Conservation (phyloP, 2,113 vertebrate genomes). For the Recurvirostra avosetta region DNA sequence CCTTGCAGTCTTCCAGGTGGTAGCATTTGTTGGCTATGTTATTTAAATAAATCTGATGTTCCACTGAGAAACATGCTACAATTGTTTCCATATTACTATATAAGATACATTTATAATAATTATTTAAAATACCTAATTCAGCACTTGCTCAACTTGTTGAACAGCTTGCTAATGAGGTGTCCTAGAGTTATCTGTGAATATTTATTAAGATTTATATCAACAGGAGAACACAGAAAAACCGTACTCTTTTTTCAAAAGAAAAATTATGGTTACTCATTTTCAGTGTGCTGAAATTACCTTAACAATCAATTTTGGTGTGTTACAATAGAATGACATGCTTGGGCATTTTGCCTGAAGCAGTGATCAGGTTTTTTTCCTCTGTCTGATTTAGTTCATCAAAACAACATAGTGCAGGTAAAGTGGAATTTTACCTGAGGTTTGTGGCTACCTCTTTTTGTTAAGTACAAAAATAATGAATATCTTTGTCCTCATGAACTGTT, state of each 20-base stretch:
- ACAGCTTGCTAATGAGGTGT: conserved; percentile 38
- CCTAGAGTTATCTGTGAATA: conserved; percentile 38
- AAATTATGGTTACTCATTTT: conserved; percentile 33
- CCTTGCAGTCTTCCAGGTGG: neutral
- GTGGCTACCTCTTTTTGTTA: neutral
- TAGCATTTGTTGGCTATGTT: neutral
- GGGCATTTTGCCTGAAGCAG: conserved; percentile 13
- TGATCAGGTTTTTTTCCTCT: neutral
- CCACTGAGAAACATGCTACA: neutral
- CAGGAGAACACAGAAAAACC: neutral
- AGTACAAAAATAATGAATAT: neutral
- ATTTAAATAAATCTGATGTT: neutral
- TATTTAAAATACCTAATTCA: conserved; percentile 30
- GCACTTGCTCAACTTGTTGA: conserved; percentile 38
- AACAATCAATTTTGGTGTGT: conserved; percentile 13
- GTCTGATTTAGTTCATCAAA: neutral
- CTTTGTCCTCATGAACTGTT: neutral
- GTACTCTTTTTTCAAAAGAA: neutral
- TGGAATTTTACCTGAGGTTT: conserved; percentile 14
- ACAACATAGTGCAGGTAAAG: neutral
- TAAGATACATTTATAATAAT: conserved; percentile 11
- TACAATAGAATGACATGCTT: neutral
- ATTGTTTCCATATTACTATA: neutral
- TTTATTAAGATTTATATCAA: conserved; percentile 44
- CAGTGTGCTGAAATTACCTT: conserved; percentile 16